Evolutionary conservation across 2,797 vertebrate genomes (phyloP).

Genomic region (Leptatherina wallacei): DNA sequence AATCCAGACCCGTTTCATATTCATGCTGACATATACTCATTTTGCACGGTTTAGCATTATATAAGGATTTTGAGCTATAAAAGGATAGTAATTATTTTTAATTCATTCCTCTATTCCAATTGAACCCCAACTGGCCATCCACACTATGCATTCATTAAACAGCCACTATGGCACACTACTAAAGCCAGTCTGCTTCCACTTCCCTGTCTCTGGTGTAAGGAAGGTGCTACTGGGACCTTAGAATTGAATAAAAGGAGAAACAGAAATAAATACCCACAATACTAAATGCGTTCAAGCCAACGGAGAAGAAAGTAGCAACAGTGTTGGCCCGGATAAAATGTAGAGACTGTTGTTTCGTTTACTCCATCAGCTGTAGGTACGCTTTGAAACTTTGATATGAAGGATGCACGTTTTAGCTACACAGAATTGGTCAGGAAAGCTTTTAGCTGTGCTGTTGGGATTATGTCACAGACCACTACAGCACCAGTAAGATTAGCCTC

Average conservation of each 20-base stretch:
- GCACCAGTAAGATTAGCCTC: constrained; percentile 10
- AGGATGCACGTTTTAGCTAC: not conserved
- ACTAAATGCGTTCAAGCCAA: not conserved
- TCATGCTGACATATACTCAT: too few species aligned
- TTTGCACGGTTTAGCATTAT: too few species aligned
- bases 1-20: not conserved
- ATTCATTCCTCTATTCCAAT: not conserved
- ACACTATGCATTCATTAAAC: not conserved
- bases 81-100: not conserved
- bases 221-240: not conserved
- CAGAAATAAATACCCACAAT: not conserved
- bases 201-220: not conserved
- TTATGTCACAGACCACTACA: not conserved
- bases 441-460: not conserved
- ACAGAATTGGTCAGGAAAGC: not conserved
- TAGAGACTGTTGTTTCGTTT: not conserved
- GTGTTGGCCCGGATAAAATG: not conserved
- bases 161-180: not conserved
- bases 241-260: not conserved
- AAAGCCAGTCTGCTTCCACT: not conserved
- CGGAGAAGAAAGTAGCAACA: not conserved
- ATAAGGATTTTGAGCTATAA: not conserved
- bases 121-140: not conserved
- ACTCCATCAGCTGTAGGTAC: not conserved
- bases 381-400: not conserved